Conservation (phyloP, 1,140 invertebrate species). For the Teleopsis dalmanni region DNA sequence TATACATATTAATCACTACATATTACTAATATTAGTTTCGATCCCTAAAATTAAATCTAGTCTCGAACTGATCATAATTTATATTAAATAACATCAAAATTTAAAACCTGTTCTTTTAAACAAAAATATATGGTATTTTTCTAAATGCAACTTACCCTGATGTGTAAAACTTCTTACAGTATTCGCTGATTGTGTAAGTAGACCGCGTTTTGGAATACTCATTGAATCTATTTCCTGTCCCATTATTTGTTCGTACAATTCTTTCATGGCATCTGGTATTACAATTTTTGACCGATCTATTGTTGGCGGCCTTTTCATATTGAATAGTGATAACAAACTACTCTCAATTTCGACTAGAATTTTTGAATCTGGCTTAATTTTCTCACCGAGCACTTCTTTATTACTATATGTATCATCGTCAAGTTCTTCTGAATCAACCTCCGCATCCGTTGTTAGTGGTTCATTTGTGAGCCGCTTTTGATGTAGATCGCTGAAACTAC, state of each 20-base stretch:
- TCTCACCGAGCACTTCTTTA: slow-evolving; percentile 34
- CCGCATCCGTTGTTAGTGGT: no score
- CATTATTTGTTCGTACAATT: slow-evolving; percentile 64
- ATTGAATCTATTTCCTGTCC: slow-evolving; percentile 50
- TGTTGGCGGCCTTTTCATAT: slow-evolving; percentile 55
- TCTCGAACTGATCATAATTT: no score
- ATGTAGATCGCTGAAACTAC: no score
- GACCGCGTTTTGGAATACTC: slow-evolving; percentile 59
- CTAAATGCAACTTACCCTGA: slow-evolving; percentile 53
- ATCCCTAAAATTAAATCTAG: no score
- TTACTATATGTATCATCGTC: slow-evolving; percentile 35
- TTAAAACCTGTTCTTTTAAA: not conserved
- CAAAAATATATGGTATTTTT: not conserved
- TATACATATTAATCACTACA: no score
- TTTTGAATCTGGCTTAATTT: slow-evolving; percentile 39
- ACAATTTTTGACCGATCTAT: slow-evolving; percentile 48
- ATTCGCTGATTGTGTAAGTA: slow-evolving; percentile 64
- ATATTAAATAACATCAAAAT: not conserved
- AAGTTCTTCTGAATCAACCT: slow-evolving; percentile 8
- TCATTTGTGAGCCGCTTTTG: no score
- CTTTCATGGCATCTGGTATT: slow-evolving; percentile 70
- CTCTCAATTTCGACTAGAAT: slow-evolving; percentile 54
- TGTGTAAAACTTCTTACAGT: slow-evolving; percentile 80
- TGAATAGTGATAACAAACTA: slow-evolving; percentile 65
- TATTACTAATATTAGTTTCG: no score